Base-by-base conservation (phyloP, 1,140 invertebrate genomes). In the Daktulosphaira vitifoliae region DNA sequence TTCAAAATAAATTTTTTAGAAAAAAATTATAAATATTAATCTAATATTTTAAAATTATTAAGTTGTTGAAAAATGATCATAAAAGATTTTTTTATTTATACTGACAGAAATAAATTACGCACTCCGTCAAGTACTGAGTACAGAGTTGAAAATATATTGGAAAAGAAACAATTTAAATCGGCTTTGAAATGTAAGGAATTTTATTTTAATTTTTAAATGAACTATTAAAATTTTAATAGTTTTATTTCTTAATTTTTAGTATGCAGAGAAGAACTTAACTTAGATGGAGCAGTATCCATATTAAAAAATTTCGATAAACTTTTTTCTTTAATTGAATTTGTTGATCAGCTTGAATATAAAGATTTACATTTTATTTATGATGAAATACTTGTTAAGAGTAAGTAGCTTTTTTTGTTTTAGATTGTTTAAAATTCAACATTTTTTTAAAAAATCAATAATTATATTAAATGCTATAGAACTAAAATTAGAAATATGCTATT, bases 331-430 rank as follows among this genome's bases (percentile, higher is more conserved):
- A 44, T 59, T 20, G 39, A 44, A 6, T 44, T 13, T 18, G 25
- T 59, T 26, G 54, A 59, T 2, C 54, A 44, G n/a, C n/a, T 82
- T 5, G 80, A 82, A 15, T 70, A 66, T 38, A 8, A 16, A n/a
- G 49, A 68, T 15, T 64, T 71, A 18, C 68, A 68, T 37, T 65
- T 68, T 74, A 78, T 74, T 76, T 67, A 82, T 79, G 77, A 80
- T 80, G 79, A 76, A 68, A 7, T 56, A 37, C 37, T 69, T 18
- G 38, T 59, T 44, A 59, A 44, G 6, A 59, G 54, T 59, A 59
- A 59, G 37, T 54, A 7, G 22, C 3, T 22, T 20, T 20, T 1
- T 26, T 42, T 6, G 16, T 3, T 6, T 5, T 42, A 5, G 16
- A n/a, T 42, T 42, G 3, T 42, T 42, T n/a, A n/a, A n/a, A n/a